A percentile compares a stretch with the other conserved stretches of the same genome.
phyloP scores from a whole-genome alignment of 1,140 invertebrate genomes.

The Cepaea nemoralis region DNA sequence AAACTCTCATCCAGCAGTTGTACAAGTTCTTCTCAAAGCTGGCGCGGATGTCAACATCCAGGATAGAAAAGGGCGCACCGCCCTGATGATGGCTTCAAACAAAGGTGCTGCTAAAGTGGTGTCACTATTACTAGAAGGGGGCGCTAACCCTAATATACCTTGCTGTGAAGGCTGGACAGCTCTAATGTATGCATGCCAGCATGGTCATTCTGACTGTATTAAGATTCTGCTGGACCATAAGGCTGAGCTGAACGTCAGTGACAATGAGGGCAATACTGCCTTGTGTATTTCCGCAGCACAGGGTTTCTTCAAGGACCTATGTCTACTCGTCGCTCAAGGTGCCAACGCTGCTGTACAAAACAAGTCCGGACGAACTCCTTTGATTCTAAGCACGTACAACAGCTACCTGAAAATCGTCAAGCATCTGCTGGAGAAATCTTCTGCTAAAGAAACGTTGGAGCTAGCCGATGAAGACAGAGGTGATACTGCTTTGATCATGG shows the following conservation, averaged over 20 bases:
- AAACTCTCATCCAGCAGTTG: constrained; percentile 8
- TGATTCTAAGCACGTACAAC: constrained; percentile 26
- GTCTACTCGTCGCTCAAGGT: neutral
- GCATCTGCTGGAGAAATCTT: constrained; percentile 1
- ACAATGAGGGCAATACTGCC: constrained; percentile 29
- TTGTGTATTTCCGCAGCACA: constrained; percentile 23
- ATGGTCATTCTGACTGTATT: constrained; percentile 19
- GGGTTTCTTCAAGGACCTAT: constrained; percentile 12
- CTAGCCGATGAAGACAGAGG: constrained; percentile 2
- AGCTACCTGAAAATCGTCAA: neutral
- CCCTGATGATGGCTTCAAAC: constrained; percentile 28
- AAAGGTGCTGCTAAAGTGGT: neutral
- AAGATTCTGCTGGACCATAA: constrained; percentile 22
- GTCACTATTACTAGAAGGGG: neutral
- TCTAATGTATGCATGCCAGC: constrained; percentile 33
- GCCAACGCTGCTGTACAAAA: neutral
- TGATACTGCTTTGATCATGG: constrained; percentile 19
- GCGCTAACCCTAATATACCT: neutral
- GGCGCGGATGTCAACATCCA: constrained; percentile 11
- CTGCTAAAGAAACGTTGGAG: neutral
- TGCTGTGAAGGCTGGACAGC: constrained; percentile 25
- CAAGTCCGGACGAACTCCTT: constrained; percentile 7
- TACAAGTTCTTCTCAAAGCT: neutral
- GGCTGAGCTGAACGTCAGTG: constrained; percentile 3
- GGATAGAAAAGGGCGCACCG: constrained; percentile 32